Percentiles rank a stretch among this genome's conserved stretches.
These are phyloP conservation scores for Brachionus paranguensis DNA, from an alignment of 1,140 invertebrate genomes.

Conservation along the genomic window DNA sequence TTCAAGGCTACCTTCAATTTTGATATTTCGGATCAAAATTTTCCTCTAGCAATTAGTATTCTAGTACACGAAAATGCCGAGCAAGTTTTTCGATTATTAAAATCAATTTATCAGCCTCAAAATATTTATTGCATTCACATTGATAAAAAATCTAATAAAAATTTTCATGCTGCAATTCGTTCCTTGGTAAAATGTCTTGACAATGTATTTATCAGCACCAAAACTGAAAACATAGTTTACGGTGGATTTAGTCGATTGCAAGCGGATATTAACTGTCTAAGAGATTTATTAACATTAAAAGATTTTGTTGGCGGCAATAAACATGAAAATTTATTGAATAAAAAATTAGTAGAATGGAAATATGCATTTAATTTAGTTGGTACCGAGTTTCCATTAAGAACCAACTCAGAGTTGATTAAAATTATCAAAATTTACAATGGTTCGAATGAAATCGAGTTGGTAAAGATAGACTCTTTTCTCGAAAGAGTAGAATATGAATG, in stretches of 20 bases:
- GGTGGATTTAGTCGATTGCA: slow-evolving; percentile 42
- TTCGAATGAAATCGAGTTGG: slow-evolving; percentile 29
- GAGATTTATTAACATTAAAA: slow-evolving; percentile 41
- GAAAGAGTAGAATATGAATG: slow-evolving; percentile 41
- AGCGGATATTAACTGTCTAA: slow-evolving; percentile 48
- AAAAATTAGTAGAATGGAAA: slow-evolving; percentile 8
- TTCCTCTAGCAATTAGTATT: slow-evolving; percentile 40
- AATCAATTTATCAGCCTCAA: slow-evolving; percentile 40
- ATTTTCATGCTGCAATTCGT: slow-evolving; percentile 21
- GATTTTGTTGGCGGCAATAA: not conserved
- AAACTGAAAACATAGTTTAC: slow-evolving; percentile 44
- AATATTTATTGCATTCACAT: slow-evolving; percentile 42
- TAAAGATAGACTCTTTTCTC: not conserved
- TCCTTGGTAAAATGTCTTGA: slow-evolving; percentile 43
- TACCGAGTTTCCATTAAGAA: slow-evolving; percentile 22
- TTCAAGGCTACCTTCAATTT: not conserved
- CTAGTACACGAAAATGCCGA: slow-evolving; percentile 32
- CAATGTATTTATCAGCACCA: slow-evolving; percentile 46
- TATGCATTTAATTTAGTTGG: not conserved
- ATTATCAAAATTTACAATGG: slow-evolving; percentile 39
- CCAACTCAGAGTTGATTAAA: slow-evolving; percentile 7
- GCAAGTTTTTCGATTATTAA: slow-evolving; percentile 37
- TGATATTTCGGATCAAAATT: not conserved
- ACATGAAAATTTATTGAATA: not conserved
- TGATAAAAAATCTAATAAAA: slow-evolving; percentile 40